phyloP scores from a whole-genome alignment of 2,888 invertebrate species.

The Chrysina gloriosa region DNA sequence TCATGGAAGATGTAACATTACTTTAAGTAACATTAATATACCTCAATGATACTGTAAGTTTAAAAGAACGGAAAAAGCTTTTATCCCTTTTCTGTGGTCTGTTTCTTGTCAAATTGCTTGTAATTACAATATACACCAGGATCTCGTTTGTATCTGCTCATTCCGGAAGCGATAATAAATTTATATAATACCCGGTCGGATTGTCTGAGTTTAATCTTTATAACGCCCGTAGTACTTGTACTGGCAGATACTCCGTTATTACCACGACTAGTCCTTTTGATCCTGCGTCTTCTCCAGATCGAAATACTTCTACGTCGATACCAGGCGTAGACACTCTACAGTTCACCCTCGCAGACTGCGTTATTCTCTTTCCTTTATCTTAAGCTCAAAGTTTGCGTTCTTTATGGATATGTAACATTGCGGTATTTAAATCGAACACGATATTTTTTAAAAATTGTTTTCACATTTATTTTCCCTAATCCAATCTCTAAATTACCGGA shows the following conservation, averaged over 20 bases:
- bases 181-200: slow-evolving; percentile 27
- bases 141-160: slow-evolving; percentile 24
- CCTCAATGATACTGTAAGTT: too few relatives aligned
- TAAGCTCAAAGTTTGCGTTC: slow-evolving; percentile 16
- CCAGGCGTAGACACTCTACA: background rate
- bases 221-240: slow-evolving; percentile 12
- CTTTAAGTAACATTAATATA: too few relatives aligned
- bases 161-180: slow-evolving; percentile 27
- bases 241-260: slow-evolving; percentile 18
- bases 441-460: too few relatives aligned
- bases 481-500: too few relatives aligned
- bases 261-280: slow-evolving; percentile 15
- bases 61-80: too few relatives aligned
- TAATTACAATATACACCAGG: slow-evolving; percentile 13
- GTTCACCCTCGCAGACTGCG: background rate
- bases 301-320: slow-evolving; percentile 23
- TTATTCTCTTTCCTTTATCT: background rate
- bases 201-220: slow-evolving; percentile 25
- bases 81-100: background rate
- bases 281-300: slow-evolving; percentile 11
- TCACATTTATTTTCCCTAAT: too few relatives aligned
- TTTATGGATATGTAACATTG: too few relatives aligned
- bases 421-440: too few relatives aligned
- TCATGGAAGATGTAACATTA: too few relatives aligned
- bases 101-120: background rate